Percentiles rank a stretch among this genome's conserved stretches.
phyloP scores from a whole-genome alignment of 2,797 vertebrate species.

The Ctenosaura bakeri region DNA sequence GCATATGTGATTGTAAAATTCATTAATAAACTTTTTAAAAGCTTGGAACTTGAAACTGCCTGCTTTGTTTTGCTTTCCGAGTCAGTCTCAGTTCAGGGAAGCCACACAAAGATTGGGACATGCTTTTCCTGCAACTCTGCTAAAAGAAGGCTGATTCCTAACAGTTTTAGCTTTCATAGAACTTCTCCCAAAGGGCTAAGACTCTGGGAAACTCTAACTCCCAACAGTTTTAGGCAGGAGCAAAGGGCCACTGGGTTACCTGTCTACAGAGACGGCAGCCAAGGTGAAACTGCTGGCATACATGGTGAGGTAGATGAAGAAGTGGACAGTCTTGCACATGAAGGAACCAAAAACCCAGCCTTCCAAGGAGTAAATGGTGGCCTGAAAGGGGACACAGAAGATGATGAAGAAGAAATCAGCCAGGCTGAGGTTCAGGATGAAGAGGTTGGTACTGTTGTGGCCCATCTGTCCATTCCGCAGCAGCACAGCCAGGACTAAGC shows the following conservation, averaged over 20 bases:
- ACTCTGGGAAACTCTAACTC: too few species aligned
- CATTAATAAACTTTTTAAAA: too few species aligned
- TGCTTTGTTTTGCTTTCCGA: too few species aligned
- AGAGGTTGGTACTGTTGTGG: slow-evolving; percentile 91
- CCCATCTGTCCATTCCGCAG: slow-evolving; percentile 87
- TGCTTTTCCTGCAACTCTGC: too few species aligned
- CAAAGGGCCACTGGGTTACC: slow-evolving; percentile 71
- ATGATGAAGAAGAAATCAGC: slow-evolving; percentile 94
- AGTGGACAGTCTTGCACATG: slow-evolving; percentile 92
- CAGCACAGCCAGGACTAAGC: slow-evolving; percentile 89
- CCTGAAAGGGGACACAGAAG: slow-evolving; percentile 94
- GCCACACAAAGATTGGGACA: too few species aligned
- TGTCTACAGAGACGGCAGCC: slow-evolving; percentile 90
- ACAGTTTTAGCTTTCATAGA: too few species aligned
- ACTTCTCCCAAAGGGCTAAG: too few species aligned
- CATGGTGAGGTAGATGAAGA: slow-evolving; percentile 94
- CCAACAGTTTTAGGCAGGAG: too few species aligned
- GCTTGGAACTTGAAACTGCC: too few species aligned
- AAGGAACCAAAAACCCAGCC: slow-evolving; percentile 93
- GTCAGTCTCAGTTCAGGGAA: too few species aligned
- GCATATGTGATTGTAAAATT: too few species aligned
- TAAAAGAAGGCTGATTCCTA: too few species aligned
- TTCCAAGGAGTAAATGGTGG: slow-evolving; percentile 91
- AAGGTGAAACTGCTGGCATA: slow-evolving; percentile 93
- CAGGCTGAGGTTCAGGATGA: slow-evolving; percentile 92